Conservation (phyloP, 2,888 invertebrate genomes). For the Caenorhabditis doughertyi region DNA sequence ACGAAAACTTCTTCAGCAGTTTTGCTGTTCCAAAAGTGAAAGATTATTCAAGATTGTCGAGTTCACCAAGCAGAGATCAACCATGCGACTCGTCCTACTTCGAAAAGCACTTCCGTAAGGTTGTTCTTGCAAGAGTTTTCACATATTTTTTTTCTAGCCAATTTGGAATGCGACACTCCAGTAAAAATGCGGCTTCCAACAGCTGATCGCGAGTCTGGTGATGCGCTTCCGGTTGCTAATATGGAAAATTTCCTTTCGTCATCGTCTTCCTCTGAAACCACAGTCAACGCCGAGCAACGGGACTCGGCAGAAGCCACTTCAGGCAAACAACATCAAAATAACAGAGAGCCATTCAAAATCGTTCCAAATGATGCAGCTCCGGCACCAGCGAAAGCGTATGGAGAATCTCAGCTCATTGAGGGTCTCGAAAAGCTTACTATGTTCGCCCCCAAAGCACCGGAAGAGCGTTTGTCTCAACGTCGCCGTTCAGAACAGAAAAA, state of each 20-base stretch:
- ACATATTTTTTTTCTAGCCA: slow-evolving; percentile 52
- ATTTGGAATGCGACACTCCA: slow-evolving; percentile 52
- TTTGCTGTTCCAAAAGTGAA: slow-evolving; percentile 54
- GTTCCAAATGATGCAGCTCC: slow-evolving; percentile 15
- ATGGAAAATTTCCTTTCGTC: slow-evolving; percentile 38
- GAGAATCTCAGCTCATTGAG: slow-evolving; percentile 33
- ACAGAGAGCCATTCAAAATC: slow-evolving; percentile 56
- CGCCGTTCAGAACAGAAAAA: slow-evolving; percentile 58
- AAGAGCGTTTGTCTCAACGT: slow-evolving; percentile 59
- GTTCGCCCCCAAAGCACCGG: slow-evolving; percentile 58
- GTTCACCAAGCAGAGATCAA: slow-evolving; percentile 58
- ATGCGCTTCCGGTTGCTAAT: not conserved
- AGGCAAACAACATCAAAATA: not conserved
- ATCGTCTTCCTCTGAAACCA: slow-evolving; percentile 29
- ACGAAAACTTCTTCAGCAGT: slow-evolving; percentile 53
- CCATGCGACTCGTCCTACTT: slow-evolving; percentile 58
- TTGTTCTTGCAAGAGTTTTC: no score
- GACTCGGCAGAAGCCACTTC: not conserved
- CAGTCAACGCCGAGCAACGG: slow-evolving; percentile 6
- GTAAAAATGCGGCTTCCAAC: slow-evolving; percentile 55
- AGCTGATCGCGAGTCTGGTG: slow-evolving; percentile 22
- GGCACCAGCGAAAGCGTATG: no score
- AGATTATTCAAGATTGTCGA: slow-evolving; percentile 61
- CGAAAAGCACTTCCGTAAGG: slow-evolving; percentile 46
- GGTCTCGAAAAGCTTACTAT: slow-evolving; percentile 44